phyloP scores from a whole-genome alignment of 2,113 vertebrate species.

The Dromaius novaehollandiae region DNA sequence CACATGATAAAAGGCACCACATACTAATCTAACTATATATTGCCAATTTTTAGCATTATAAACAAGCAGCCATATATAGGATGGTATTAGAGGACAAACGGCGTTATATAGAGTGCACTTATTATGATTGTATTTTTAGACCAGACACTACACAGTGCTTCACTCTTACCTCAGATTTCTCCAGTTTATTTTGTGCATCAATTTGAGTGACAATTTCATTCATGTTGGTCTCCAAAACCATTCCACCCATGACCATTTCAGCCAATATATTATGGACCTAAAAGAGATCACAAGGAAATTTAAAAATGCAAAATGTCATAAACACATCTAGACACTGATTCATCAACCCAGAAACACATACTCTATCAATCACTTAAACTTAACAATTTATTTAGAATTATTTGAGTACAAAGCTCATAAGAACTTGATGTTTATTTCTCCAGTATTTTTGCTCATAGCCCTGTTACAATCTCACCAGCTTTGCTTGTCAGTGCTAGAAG shows the following conservation, averaged over 20 bases:
- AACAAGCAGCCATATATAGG: not conserved
- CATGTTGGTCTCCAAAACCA: slow-evolving; percentile 99
- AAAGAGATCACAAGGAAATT: not conserved
- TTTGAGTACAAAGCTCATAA: not conserved
- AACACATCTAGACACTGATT: not conserved
- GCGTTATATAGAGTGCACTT: slow-evolving; percentile 23
- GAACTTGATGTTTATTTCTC: not conserved
- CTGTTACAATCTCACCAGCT: not conserved
- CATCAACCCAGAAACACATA: not conserved
- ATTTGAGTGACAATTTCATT: slow-evolving; percentile 98
- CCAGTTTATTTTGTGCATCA: slow-evolving; percentile 97
- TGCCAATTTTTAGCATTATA: not conserved
- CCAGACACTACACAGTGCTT: not conserved
- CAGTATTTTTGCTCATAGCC: not conserved
- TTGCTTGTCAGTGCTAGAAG: not conserved
- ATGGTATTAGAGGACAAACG: slow-evolving; percentile 30
- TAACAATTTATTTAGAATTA: not conserved
- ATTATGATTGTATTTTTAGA: slow-evolving; percentile 68
- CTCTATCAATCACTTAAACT: not conserved
- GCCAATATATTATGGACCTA: slow-evolving; percentile 98
- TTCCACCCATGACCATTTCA: slow-evolving; percentile 99
- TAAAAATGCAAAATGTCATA: not conserved
- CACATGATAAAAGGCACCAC: not conserved
- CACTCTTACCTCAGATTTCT: slow-evolving; percentile 96
- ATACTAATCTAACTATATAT: not conserved